Evolutionary conservation across 2,113 vertebrate genomes (phyloP).

Genomic region (Dolichallabes microphthalmus): DNA sequence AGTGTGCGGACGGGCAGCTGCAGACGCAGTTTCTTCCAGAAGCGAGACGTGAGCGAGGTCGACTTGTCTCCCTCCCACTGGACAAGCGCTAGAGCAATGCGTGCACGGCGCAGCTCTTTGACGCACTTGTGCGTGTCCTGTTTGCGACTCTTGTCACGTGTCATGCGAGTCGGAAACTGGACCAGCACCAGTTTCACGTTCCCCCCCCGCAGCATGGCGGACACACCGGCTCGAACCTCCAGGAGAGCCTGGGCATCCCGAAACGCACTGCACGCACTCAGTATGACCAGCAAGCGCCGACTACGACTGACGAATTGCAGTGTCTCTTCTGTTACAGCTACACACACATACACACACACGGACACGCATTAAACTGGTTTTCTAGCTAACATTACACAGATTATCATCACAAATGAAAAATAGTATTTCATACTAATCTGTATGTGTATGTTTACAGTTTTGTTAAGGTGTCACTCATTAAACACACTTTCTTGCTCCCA

Average conservation of each 20-base stretch:
- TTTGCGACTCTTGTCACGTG: not conserved
- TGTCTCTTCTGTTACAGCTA: constrained; percentile 96
- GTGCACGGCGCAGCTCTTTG: constrained; percentile 84
- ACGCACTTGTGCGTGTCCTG: constrained; percentile 69
- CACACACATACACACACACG: constrained; percentile 17
- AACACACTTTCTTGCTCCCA: not conserved
- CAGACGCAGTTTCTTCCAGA: constrained; percentile 92
- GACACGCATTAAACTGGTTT: not conserved
- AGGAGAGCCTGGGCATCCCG: constrained; percentile 91
- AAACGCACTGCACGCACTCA: constrained; percentile 86
- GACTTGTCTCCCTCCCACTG: constrained; percentile 95
- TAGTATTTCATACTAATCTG: not conserved
- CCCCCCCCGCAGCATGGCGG: constrained; percentile 84
- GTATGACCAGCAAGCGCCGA: constrained; percentile 87
- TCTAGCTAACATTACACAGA: not conserved
- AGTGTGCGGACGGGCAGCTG: constrained; percentile 80
- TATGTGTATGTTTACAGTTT: not conserved
- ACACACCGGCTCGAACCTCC: constrained; percentile 92
- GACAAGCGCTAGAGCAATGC: constrained; percentile 81
- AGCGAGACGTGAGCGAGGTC: constrained; percentile 79
- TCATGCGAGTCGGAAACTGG: constrained; percentile 81
- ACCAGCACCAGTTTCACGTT: constrained; percentile 90
- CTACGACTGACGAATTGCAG: constrained; percentile 92
- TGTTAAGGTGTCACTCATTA: not conserved
- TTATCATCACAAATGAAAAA: not conserved